Evolutionary conservation across 2,797 vertebrate species (phyloP).

Genomic region (Margarornis squamiger): DNA sequence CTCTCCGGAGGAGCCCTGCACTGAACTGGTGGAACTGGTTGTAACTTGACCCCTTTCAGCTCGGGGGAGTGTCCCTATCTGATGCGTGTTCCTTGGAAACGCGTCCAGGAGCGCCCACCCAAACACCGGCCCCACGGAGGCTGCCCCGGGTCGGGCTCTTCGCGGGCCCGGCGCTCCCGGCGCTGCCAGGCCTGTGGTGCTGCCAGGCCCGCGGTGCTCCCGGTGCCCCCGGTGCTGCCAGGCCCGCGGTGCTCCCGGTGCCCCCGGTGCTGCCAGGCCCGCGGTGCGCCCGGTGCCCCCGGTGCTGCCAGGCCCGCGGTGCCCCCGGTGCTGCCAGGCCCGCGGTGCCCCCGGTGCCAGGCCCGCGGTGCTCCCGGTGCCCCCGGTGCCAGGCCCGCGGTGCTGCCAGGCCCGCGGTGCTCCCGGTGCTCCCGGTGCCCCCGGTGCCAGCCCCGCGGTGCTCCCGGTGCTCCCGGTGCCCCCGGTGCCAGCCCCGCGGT

Average conservation of each 20-base stretch:
- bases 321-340: too few species aligned
- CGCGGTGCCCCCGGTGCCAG: neutral
- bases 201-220: too few species aligned
- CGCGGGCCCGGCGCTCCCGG: neutral
- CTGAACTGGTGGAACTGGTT: conserved; percentile 79
- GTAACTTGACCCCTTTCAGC: conserved; percentile 76
- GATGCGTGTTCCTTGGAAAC: conserved; percentile 62
- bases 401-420: neutral
- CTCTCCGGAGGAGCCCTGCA: neutral
- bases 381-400: too few species aligned
- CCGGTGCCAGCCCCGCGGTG: too few species aligned
- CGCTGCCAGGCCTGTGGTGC: neutral
- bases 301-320: neutral
- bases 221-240: neutral
- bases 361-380: neutral
- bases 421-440: too few species aligned
- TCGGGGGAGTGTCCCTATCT: conserved; percentile 41
- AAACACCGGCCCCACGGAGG: neutral
- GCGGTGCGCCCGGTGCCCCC: neutral
- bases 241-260: neutral
- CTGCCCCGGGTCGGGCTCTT: neutral
- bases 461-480: neutral
- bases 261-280: neutral
- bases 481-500: neutral
- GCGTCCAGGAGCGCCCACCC: conserved; percentile 19